phyloP scores from a whole-genome alignment of 1,140 invertebrate species.

The Zaprionus ornatus region DNA sequence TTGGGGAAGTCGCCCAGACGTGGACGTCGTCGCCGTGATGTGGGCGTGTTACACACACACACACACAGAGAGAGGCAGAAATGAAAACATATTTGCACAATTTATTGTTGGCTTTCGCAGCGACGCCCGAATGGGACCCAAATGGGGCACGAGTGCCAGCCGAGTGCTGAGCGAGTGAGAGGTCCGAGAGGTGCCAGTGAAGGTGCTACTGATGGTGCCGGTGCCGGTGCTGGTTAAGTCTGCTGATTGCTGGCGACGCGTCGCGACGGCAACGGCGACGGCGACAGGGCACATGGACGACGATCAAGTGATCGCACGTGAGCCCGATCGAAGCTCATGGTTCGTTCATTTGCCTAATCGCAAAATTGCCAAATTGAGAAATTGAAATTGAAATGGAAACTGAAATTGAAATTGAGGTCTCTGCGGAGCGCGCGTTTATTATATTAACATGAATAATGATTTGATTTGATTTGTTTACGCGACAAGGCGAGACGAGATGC shows the following conservation, averaged over 20 bases:
- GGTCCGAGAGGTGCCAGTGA: neutral
- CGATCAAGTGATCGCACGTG: conserved; percentile 77
- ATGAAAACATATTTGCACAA: conserved; percentile 58
- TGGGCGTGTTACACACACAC: conserved; percentile 12
- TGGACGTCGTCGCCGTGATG: neutral
- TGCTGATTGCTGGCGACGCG: conserved; percentile 1
- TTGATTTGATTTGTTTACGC: conserved; percentile 25
- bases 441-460: conserved; percentile 40
- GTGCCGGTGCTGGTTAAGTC: neutral
- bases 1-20: neutral
- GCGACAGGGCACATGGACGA: conserved; percentile 52
- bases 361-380: conserved; percentile 34
- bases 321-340: conserved; percentile 44
- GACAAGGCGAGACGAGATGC: neutral
- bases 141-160: neutral
- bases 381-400: conserved; percentile 36
- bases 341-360: conserved; percentile 28
- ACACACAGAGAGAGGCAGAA: neutral
- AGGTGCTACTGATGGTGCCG: too few species aligned
- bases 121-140: neutral
- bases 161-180: neutral
- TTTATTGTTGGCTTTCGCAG: conserved; percentile 50
- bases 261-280: neutral
- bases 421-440: conserved; percentile 25
- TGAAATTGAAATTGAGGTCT: conserved; percentile 29